Base-by-base conservation (phyloP, 2,113 vertebrate genomes). In the Thymallus thymallus region DNA sequence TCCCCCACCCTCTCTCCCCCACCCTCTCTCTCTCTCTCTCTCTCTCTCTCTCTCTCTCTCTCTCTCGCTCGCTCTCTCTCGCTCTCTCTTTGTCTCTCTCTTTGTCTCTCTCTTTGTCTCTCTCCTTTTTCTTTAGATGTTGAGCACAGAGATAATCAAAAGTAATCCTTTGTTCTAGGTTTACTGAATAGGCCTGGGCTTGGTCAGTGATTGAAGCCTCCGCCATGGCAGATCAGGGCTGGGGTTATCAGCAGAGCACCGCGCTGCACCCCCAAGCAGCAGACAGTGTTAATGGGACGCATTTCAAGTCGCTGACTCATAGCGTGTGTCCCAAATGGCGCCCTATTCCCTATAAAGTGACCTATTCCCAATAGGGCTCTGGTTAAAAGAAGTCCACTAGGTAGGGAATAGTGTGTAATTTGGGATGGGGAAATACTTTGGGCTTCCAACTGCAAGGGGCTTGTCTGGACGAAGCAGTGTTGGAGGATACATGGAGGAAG, bases 241-340 rank as follows among this genome's bases (percentile, higher is more conserved):
- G 32, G 30, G 72, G 64, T 75, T 74, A 72, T 77, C 75, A 75
- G 68, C 62, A 16, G 41, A 72, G 48, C 55, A 9, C 35, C 20
- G 30, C 56, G 20, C 9, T 20, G 30, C 64, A 10, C 56, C 6
- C 3, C 20, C 56, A n/a, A 60, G 56, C 56, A 60, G n/a, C 56
- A 60, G 20, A 60, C 56, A 23, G 48, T 51, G 16, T 51, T 51
- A 51, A 51, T 60, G 16, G 56, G n/a, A n/a, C 1, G n/a, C 56
- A 60, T 60, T 60, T 60, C n/a, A 60, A 22, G 56, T n/a, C n/a
- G 10, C 56, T 60, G 56, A 60, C n/a, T 60, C 56, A 60, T 60
- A 41, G 56, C 0, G 1, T 51, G 16, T 5, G 16, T 51, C 16
- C 48, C 3, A 51, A 51, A 14, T 51, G 48, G 16, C 3, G 18